These are phyloP conservation scores for Ectobius pallidus DNA, from an alignment of 2,888 invertebrate species.

Conservation along the genomic window DNA sequence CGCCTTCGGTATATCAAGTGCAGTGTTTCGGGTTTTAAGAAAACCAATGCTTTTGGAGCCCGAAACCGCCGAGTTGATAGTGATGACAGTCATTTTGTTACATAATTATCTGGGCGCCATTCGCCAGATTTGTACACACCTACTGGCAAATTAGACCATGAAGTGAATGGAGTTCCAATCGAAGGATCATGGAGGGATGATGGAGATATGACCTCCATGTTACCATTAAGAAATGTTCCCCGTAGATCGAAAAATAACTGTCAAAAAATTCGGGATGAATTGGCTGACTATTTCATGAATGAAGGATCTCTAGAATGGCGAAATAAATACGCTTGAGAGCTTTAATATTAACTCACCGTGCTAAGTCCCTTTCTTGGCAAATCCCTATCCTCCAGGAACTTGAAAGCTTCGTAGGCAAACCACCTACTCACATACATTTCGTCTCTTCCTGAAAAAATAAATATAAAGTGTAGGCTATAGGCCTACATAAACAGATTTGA, in stretches of 20 bases:
- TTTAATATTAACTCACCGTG: background rate
- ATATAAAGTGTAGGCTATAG: background rate
- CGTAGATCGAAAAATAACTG: background rate
- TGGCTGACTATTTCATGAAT: background rate
- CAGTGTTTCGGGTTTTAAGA: background rate
- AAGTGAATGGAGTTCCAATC: background rate
- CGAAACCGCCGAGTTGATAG: background rate
- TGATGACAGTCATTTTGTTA: constrained; percentile 32
- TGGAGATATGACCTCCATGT: background rate
- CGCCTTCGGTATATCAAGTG: constrained; percentile 35
- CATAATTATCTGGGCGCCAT: background rate
- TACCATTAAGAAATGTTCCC: background rate
- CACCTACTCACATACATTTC: constrained; percentile 15
- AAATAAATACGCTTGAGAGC: background rate
- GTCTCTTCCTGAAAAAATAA: background rate
- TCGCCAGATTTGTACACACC: background rate
- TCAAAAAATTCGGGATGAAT: background rate
- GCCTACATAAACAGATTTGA: background rate
- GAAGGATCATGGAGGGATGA: background rate
- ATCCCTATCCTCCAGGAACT: constrained; percentile 22
- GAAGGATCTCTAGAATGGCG: background rate
- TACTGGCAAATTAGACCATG: background rate
- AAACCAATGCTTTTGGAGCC: background rate
- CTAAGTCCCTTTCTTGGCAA: background rate
- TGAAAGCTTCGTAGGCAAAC: constrained; percentile 34